Conservation (phyloP, 2,113 vertebrate species). For the Regulus satrapa region DNA sequence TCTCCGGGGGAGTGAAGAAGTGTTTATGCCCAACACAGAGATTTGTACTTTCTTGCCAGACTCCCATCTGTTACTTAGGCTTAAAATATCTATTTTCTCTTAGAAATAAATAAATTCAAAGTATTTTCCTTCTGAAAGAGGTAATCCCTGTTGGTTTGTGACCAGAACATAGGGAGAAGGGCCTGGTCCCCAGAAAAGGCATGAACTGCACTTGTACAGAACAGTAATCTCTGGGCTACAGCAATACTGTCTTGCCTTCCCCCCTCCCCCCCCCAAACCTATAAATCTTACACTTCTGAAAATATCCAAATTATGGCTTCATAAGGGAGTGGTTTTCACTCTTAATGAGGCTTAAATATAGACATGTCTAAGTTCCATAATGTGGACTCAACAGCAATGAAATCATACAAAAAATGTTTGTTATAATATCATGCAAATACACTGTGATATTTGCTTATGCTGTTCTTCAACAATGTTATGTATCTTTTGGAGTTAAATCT, state of each 20-base stretch:
- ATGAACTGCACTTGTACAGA: not conserved
- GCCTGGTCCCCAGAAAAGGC: not conserved
- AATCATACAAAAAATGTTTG: not conserved
- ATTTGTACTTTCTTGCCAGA: not conserved
- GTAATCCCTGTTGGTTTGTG: not conserved
- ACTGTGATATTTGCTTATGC: not conserved
- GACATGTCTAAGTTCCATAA: not conserved
- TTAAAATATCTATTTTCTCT: not conserved
- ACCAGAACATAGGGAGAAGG: not conserved
- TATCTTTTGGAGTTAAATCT: not conserved
- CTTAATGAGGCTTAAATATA: not conserved
- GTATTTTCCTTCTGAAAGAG: not conserved
- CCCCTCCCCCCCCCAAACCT: too few relatives aligned
- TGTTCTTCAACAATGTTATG: not conserved
- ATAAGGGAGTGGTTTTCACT: not conserved
- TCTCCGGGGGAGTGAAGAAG: not conserved
- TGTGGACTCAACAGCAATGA: not conserved
- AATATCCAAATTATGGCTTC: not conserved
- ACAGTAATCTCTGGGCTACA: not conserved
- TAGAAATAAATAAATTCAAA: not conserved
- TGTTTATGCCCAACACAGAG: not conserved
- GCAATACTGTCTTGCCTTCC: too few relatives aligned
- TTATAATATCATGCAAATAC: not conserved
- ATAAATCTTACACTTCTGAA: not conserved
- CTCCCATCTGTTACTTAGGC: not conserved